phyloP scores from a whole-genome alignment of 2,113 vertebrate species.

The Asarcornis scutulata region DNA sequence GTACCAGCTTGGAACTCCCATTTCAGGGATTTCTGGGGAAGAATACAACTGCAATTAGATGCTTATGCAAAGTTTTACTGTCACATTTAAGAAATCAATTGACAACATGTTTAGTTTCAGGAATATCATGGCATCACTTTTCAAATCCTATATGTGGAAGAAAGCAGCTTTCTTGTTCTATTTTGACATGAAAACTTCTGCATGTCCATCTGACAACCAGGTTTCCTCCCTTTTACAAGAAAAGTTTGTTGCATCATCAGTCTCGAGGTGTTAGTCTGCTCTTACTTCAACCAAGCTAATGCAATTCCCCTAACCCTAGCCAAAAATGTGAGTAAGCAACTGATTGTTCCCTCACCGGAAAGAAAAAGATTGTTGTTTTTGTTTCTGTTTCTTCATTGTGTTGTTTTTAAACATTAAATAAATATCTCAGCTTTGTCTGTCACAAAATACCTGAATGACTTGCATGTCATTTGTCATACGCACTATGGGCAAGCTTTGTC shows the following conservation, averaged over 20 bases:
- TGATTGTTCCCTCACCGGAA: background rate
- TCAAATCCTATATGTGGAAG: background rate
- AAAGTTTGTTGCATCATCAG: background rate
- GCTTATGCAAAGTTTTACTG: background rate
- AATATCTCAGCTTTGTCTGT: background rate
- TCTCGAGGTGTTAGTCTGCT: background rate
- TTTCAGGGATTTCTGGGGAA: background rate
- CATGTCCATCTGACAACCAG: background rate
- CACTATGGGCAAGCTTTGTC: background rate
- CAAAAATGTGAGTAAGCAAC: background rate
- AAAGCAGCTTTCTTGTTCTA: background rate
- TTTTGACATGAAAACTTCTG: background rate
- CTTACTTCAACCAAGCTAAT: background rate
- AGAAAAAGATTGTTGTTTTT: background rate
- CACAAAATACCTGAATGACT: slow-evolving; percentile 4
- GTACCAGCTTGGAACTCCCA: background rate
- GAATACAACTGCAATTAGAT: background rate
- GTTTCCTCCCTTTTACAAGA: background rate
- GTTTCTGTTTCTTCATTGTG: background rate
- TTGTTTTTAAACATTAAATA: background rate
- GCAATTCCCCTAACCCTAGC: background rate
- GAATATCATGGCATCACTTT: background rate
- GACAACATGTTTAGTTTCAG: background rate
- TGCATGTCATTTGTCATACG: background rate
- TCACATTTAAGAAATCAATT: background rate